Conservation (phyloP, 2,797 vertebrate genomes). For the Hemitrygon akajei region DNA sequence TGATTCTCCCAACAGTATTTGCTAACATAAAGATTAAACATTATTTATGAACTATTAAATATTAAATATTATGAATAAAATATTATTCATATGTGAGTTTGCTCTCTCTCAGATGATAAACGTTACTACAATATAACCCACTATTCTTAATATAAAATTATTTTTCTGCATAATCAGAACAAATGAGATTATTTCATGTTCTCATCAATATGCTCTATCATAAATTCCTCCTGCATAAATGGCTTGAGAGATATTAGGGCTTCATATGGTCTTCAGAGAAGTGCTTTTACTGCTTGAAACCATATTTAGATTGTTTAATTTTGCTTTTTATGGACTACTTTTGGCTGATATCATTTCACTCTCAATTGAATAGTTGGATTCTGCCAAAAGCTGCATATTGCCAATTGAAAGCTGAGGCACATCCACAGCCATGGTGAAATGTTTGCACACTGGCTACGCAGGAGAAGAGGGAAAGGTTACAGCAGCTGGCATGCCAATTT, state of each 20-base stretch:
- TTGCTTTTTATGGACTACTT: constrained; percentile 19
- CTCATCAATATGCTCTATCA: not conserved
- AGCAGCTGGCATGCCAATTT: not conserved
- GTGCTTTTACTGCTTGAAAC: not conserved
- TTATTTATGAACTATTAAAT: not conserved
- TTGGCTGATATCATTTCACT: not conserved
- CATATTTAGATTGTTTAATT: constrained; percentile 3
- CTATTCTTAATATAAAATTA: not conserved
- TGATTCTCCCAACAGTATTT: not conserved
- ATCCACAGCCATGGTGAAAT: not conserved
- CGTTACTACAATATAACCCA: not conserved
- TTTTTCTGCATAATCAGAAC: constrained; percentile 14
- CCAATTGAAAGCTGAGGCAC: not conserved
- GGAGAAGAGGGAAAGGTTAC: not conserved
- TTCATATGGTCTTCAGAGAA: not conserved
- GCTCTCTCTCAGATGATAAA: too few relatives aligned
- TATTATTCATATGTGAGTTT: not conserved
- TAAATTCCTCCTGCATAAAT: not conserved
- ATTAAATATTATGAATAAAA: too few relatives aligned
- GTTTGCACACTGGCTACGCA: not conserved
- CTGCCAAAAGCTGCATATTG: not conserved
- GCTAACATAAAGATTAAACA: not conserved
- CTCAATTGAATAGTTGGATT: not conserved
- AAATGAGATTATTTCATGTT: not conserved
- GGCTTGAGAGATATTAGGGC: not conserved